These are phyloP conservation scores for Sebastes trivittatus DNA, from an alignment of 2,797 vertebrate species.

Conservation along the genomic window DNA sequence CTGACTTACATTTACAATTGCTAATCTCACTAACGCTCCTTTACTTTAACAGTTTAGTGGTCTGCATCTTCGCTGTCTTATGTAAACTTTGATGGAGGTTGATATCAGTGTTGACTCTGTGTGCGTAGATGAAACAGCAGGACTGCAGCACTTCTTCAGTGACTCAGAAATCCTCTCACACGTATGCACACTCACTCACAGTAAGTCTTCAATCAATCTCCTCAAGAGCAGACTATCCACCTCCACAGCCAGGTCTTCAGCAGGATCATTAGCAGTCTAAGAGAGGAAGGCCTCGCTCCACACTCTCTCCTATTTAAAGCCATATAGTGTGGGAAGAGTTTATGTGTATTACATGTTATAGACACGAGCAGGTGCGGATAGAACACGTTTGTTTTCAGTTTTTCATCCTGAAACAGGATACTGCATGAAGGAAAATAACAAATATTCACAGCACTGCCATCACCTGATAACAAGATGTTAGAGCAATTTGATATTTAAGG, in stretches of 20 bases:
- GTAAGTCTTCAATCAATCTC: conserved; percentile 54
- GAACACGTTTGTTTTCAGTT: not conserved
- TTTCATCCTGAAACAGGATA: not conserved
- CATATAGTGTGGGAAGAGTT: conserved; percentile 17
- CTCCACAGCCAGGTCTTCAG: conserved; percentile 26
- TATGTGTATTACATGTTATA: not conserved
- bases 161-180: conserved; percentile 1
- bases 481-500: no score
- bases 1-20: no score
- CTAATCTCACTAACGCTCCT: no score
- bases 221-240: conserved; percentile 33
- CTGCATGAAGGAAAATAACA: not conserved
- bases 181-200: conserved; percentile 18
- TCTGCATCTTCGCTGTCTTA: no score
- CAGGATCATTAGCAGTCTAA: conserved; percentile 33
- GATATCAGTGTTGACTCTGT: fast-evolving
- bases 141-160: not conserved
- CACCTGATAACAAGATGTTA: not conserved
- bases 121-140: not conserved
- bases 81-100: fast-evolving
- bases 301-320: not conserved
- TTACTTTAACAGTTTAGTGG: no score
- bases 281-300: not conserved
- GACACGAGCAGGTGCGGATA: not conserved
- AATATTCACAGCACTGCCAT: not conserved